phyloP scores from a whole-genome alignment of 2,797 vertebrate genomes.

The Hoplostethus mediterraneus region DNA sequence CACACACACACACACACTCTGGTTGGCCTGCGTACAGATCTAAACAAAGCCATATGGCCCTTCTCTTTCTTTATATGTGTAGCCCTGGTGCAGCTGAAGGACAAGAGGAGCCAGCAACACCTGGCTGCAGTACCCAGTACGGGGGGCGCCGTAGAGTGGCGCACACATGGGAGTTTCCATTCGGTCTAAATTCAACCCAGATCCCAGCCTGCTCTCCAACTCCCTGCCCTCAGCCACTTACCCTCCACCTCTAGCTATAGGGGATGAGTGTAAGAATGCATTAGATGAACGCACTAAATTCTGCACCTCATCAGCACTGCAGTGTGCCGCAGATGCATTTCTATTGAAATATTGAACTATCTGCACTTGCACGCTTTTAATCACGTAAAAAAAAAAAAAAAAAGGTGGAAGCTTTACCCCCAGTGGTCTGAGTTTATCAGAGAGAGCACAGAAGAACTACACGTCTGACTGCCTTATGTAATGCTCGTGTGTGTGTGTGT shows the following conservation, averaged over 20 bases:
- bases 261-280: conserved; percentile 39
- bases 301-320: conserved; percentile 41
- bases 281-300: conserved; percentile 57
- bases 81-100: conserved; percentile 63
- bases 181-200: conserved; percentile 17
- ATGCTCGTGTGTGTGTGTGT: not conserved
- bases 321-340: conserved; percentile 37
- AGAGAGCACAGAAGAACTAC: conserved; percentile 41
- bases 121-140: conserved; percentile 36
- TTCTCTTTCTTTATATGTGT: conserved; percentile 64
- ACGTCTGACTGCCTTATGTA: conserved; percentile 39
- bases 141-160: conserved; percentile 15
- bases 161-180: conserved; percentile 20
- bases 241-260: conserved; percentile 15
- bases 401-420: conserved; percentile 38
- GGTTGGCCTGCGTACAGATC: conserved; percentile 58
- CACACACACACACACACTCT: conserved; percentile 17
- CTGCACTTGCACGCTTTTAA: conserved; percentile 30
- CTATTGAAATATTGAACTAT: conserved; percentile 14
- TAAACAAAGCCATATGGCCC: conserved; percentile 77
- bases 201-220: conserved; percentile 1
- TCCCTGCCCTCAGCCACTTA: conserved; percentile 45
- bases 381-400: not conserved
- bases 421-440: conserved; percentile 50
- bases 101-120: conserved; percentile 55